Evolutionary conservation across 2,797 vertebrate genomes (phyloP).

Genomic region (Peromyscus nudipes): DNA sequence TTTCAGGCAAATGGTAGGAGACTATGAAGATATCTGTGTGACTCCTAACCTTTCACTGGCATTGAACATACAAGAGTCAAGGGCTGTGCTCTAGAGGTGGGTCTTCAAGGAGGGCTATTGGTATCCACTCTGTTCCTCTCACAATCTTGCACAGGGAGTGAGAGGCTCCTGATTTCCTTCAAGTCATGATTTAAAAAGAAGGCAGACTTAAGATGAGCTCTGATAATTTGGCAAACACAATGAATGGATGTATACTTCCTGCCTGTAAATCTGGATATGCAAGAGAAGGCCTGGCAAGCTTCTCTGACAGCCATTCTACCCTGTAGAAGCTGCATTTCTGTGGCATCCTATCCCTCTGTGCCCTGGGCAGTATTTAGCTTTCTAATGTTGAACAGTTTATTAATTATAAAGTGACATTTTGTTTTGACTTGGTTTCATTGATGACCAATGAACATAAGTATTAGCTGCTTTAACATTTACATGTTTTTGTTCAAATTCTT

Average conservation of each 20-base stretch:
- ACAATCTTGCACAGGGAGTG: background rate
- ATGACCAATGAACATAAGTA: background rate
- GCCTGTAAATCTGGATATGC: background rate
- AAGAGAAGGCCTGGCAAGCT: background rate
- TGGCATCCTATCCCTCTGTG: background rate
- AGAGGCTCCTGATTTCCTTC: background rate
- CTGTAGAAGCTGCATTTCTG: background rate
- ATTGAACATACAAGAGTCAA: background rate
- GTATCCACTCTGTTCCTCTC: background rate
- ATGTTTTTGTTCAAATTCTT: constrained; percentile 5
- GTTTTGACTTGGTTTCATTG: constrained; percentile 61
- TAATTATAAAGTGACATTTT: background rate
- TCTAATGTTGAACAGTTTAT: background rate
- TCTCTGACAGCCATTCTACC: background rate
- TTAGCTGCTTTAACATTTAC: constrained; percentile 39
- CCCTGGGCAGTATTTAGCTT: background rate
- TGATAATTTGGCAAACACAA: background rate
- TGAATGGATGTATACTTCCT: background rate
- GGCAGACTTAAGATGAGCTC: background rate
- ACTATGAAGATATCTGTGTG: background rate
- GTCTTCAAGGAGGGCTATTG: background rate
- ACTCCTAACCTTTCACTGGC: background rate
- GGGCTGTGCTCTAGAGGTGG: background rate
- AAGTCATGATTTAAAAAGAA: constrained; percentile 42
- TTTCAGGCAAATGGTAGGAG: background rate